phyloP scores from a whole-genome alignment of 2,113 vertebrate genomes.

The Monopterus albus region DNA sequence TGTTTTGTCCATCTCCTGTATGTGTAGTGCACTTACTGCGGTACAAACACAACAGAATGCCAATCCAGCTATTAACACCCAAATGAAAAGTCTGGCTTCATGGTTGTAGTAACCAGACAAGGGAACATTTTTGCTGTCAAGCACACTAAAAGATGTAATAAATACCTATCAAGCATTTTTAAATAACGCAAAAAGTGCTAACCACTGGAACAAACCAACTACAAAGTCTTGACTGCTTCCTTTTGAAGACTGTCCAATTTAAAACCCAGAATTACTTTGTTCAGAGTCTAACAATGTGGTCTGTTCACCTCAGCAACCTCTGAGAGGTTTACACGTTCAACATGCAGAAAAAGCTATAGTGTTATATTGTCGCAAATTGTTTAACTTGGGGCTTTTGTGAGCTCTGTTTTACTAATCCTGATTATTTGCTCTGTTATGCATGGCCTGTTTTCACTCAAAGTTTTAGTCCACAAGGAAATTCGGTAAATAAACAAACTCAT shows the following conservation, averaged over 20 bases:
- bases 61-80: neutral
- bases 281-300: constrained; percentile 8
- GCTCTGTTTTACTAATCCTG: constrained; percentile 50
- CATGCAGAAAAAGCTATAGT: constrained; percentile 1
- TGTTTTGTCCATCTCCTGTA: no score
- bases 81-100: neutral
- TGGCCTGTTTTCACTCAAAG: constrained; percentile 54
- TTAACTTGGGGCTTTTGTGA: constrained; percentile 40
- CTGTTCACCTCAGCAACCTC: constrained; percentile 25
- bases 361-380: constrained; percentile 29
- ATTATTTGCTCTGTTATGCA: constrained; percentile 71
- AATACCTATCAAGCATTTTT: neutral
- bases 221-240: neutral
- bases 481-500: constrained; percentile 74
- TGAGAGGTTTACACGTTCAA: constrained; percentile 37
- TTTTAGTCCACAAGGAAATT: constrained; percentile 71
- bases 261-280: constrained; percentile 3
- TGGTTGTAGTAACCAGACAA: neutral
- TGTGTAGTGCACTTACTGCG: neutral
- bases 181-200: constrained; percentile 3
- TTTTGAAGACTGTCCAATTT: constrained; percentile 18
- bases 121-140: neutral
- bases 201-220: neutral
- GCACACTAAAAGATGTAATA: neutral
- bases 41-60: neutral